Evolutionary conservation across 2,113 vertebrate species (phyloP).

Genomic region (Carassius carassius): DNA sequence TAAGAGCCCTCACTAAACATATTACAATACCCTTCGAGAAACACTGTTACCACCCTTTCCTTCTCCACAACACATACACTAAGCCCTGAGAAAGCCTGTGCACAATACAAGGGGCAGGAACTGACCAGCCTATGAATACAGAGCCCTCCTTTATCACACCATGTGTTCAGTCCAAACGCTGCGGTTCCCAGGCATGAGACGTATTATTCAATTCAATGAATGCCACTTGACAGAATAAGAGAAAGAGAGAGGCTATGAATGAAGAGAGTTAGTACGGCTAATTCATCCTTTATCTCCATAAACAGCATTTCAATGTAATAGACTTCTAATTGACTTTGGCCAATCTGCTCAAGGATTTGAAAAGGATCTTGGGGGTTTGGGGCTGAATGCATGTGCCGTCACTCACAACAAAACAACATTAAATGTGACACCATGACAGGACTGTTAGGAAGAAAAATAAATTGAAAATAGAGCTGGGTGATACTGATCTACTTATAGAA

Average conservation of each 20-base stretch:
- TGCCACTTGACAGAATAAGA: constrained; percentile 57
- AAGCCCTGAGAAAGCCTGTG: constrained; percentile 33
- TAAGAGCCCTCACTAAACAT: constrained; percentile 58
- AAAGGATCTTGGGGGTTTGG: neutral
- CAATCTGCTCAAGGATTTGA: constrained; percentile 27
- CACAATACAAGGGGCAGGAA: constrained; percentile 70
- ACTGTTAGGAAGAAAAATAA: neutral
- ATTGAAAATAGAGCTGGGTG: neutral
- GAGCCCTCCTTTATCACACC: constrained; percentile 60
- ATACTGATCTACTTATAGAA: neutral
- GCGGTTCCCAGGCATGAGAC: constrained; percentile 57
- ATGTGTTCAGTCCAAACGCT: constrained; percentile 68
- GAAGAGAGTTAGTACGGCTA: constrained; percentile 40
- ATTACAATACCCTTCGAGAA: constrained; percentile 69
- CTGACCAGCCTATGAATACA: constrained; percentile 83
- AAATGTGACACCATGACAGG: neutral
- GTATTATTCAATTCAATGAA: constrained; percentile 46
- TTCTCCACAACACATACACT: constrained; percentile 48
- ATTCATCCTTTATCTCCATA: constrained; percentile 44
- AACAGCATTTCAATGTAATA: constrained; percentile 45
- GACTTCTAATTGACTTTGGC: constrained; percentile 59
- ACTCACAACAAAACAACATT: neutral
- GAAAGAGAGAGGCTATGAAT: constrained; percentile 34
- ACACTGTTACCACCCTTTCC: constrained; percentile 76
- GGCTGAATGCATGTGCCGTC: neutral